Evolutionary conservation across 2,888 invertebrate genomes (phyloP).

Genomic region (Euproctis similis): DNA sequence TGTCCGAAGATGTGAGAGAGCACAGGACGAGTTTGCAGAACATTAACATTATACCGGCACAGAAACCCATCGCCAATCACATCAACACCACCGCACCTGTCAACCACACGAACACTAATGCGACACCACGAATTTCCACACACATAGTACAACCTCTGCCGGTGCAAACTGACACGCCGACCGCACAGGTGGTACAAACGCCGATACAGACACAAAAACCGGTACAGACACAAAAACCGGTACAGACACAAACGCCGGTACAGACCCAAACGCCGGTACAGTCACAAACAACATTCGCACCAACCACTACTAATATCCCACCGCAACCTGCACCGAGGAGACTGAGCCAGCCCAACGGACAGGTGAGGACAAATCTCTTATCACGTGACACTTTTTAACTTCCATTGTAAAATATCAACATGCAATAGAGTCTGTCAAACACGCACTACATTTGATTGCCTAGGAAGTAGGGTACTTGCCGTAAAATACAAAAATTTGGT

Average conservation of each 20-base stretch:
- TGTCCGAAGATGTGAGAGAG: conserved; percentile 66
- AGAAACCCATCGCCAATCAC: conserved; percentile 38
- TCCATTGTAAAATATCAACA: too few species aligned
- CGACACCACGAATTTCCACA: conserved; percentile 24
- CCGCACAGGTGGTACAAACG: conserved; percentile 16
- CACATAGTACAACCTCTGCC: conserved; percentile 25
- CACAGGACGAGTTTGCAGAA: conserved; percentile 56
- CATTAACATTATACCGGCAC: conserved; percentile 48
- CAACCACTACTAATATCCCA: conserved; percentile 27
- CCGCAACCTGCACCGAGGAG: conserved; percentile 69
- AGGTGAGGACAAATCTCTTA: conserved; percentile 59
- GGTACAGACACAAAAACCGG: too few species aligned
- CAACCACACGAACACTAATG: conserved; percentile 27
- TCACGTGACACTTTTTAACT: too few species aligned
- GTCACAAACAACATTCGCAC: conserved; percentile 33
- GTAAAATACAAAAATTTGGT: too few species aligned
- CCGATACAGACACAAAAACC: too few species aligned
- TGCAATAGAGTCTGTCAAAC: too few species aligned
- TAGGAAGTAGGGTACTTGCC: too few species aligned
- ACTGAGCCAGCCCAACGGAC: conserved; percentile 63
- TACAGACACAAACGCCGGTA: too few species aligned
- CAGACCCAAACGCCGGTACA: conserved; percentile 17
- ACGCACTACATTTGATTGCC: too few species aligned
- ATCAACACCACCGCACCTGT: conserved; percentile 32
- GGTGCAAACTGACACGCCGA: too few species aligned